phyloP scores from a whole-genome alignment of 2,113 vertebrate species.

The Phalacrocorax aristotelis region DNA sequence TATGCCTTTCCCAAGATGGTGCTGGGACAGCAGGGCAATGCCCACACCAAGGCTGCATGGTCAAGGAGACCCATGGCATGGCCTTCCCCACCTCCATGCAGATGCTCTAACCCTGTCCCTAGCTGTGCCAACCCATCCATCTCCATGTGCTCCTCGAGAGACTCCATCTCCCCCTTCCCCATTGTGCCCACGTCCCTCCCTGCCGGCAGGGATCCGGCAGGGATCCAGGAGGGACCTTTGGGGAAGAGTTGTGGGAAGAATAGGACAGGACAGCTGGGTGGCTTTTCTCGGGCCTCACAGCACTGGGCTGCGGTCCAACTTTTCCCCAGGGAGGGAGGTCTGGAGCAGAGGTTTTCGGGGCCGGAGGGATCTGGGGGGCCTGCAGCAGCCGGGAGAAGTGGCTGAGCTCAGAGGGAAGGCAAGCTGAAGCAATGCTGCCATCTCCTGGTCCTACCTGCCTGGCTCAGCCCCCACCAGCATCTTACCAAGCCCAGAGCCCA shows the following conservation, averaged over 20 bases:
- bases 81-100: not conserved
- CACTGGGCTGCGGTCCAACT: not conserved
- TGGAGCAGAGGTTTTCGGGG: not conserved
- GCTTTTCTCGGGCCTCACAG: not conserved
- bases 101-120: not conserved
- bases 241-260: not conserved
- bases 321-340: not conserved
- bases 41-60: not conserved
- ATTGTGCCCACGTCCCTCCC: accelerated
- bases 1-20: not conserved
- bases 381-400: not conserved
- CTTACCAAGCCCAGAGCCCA: not conserved
- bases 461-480: not conserved
- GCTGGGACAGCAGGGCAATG: not conserved
- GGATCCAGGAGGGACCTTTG: not conserved
- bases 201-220: not conserved
- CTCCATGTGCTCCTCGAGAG: not conserved
- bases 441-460: conserved; percentile 58
- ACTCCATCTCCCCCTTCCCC: not conserved
- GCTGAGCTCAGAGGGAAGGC: not conserved
- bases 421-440: conserved; percentile 58
- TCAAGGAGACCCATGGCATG: not conserved
- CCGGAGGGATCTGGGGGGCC: not conserved
- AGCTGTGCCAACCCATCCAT: not conserved
- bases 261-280: accelerated